Evolutionary conservation across 2,888 invertebrate species (phyloP), one percentile per base, ranked within the genome.

Genomic region (Amphipoea oculea): DNA sequence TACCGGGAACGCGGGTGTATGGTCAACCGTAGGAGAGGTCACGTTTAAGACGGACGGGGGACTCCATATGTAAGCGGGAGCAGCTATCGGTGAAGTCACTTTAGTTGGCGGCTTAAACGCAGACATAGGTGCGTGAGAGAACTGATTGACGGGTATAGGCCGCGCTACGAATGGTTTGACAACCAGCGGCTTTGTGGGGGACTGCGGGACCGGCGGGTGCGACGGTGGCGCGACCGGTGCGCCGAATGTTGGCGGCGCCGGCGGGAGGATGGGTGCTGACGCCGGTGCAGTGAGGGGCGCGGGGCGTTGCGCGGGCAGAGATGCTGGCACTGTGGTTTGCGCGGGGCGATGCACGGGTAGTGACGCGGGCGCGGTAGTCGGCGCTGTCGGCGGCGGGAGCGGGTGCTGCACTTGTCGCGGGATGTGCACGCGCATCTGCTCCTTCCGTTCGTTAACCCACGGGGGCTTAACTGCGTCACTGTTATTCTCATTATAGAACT

Each of bases 101-200:
- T 95, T 97, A 79, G 96, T 95, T 81, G 96, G 97, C 1, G 98
- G 98, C 86, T 98, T 98, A 90, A 98, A 98, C 6, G 98, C 98
- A 17, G 98, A 98, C 96, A 98, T 97, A 0, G 98, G 98, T 0
- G 98, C 98, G 92, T 98, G 98, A 45, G 98, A 98, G 90, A 98
- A 98, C 88, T 98, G 97, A 92, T 98, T 98, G 0, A 98, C 97
- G 4, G 97, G 97, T 66, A 97, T 94, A 17, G 98, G 97, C 91
- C 97, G 97, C 48, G 97, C 96, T 42, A 96, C 95, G 78, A 97
- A 97, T 66, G 97, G 97, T 86, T 97, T 95, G 57, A 95, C 92
- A 79, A 92, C 88, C 20, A 92, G 81, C 14, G 93, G 93, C 79
- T 92, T 96, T 85, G 93, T 94, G 67, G 94, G 95, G 4, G 94